Evolutionary conservation across 2,113 vertebrate species (phyloP).

Genomic region (Planiliza haematocheilus): DNA sequence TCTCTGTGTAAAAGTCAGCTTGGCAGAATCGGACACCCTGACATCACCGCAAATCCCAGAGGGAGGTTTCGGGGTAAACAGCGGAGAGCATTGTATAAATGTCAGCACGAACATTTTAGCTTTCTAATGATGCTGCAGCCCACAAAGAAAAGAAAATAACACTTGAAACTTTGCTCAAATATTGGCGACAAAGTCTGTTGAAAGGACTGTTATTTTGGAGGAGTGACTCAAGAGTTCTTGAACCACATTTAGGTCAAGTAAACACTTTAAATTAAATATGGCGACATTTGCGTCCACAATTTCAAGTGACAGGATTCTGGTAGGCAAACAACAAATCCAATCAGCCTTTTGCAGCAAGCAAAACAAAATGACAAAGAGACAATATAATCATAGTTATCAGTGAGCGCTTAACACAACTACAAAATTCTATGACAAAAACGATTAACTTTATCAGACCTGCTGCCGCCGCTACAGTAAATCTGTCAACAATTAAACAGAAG

Average conservation of each 20-base stretch:
- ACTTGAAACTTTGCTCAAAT: neutral
- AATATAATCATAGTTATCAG: too few relatives aligned
- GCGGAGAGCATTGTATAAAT: slow-evolving; percentile 6
- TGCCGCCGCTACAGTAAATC: neutral
- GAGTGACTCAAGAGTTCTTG: too few relatives aligned
- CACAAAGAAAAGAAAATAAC: neutral
- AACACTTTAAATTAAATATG: too few relatives aligned
- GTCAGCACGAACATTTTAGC: slow-evolving; percentile 4
- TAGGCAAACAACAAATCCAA: too few relatives aligned
- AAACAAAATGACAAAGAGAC: too few relatives aligned
- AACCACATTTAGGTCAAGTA: too few relatives aligned
- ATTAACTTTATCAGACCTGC: neutral
- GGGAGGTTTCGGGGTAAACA: slow-evolving; percentile 7
- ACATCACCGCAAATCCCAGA: neutral
- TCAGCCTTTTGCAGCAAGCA: too few relatives aligned
- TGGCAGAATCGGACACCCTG: neutral
- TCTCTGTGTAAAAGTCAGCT: neutral
- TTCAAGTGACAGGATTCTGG: too few relatives aligned
- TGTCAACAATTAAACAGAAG: neutral
- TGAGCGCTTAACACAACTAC: too few relatives aligned
- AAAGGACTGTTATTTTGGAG: too few relatives aligned
- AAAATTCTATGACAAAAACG: too few relatives aligned
- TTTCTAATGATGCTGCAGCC: neutral
- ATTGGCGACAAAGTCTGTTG: neutral
- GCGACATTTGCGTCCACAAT: too few relatives aligned